Base-by-base conservation (phyloP, 2,797 vertebrate genomes). In the Eidolon dupreanum region DNA sequence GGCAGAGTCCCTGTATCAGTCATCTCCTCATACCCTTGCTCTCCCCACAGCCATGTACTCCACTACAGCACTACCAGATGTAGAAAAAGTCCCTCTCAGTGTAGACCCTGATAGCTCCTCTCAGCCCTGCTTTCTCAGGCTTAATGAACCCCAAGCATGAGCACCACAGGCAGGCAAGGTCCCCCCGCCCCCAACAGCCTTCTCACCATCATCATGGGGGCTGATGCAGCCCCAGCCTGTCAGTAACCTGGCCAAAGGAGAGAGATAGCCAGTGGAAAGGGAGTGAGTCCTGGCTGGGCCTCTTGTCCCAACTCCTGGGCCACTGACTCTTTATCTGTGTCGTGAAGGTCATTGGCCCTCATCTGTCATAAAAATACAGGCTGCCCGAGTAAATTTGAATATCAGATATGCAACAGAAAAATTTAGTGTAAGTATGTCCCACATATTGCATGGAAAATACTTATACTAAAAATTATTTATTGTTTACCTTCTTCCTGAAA, bases 211-310 rank as follows among this genome's bases (percentile, higher is more conserved):
- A 43, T 5, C 49, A 9, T 0, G 2, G 49, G 68, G 28, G 7
- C 43, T 0, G 6, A 4, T 24, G 22, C 66, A 10, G n/a, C 38
- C 55, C 63, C 38, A 22, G 11, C 17, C 57, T 36, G 5, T 22
- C 78, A 31, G 26, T 12, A 36, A 41, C 38, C 15, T 36, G 41
- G 41, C 7, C 19, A 6, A 63, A 20, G n/a, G 36, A 17, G 36
- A 13, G 26, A 33, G 59, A 24, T 0, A 66, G 1, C 8, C 5
- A 0, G 0, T 7, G 46, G 12, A 1, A 53, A 77, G 55, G 41
- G 36, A 0, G 2, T 4, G 22, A 61, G 31, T n/a, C 31, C 22
- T 2, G 2, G 55, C n/a, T 15, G 6, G 41, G 85, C 16, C 7
- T 63, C 41, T 63, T 8, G 41, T 8, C 55, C 70, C 57, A 63